Conservation (phyloP, 2,888 invertebrate genomes). For the Sepiola atlantica region DNA sequence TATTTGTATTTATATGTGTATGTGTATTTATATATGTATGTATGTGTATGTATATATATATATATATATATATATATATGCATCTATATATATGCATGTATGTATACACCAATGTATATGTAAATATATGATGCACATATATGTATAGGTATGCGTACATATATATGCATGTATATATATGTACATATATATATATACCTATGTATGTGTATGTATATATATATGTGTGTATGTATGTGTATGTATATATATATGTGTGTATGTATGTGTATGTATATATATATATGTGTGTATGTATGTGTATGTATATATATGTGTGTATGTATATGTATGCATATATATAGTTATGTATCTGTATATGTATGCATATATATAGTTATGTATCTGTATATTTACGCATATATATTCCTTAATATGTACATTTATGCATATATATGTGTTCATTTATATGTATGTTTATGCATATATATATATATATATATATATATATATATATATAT, state of each 20-base stretch:
- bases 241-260: not conserved
- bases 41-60: slow-evolving; percentile 16
- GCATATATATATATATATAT: too few relatives aligned
- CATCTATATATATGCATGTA: not conserved
- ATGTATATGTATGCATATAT: too few relatives aligned
- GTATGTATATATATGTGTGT: too few relatives aligned
- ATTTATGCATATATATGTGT: too few relatives aligned
- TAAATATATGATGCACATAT: not conserved
- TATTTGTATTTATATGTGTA: not conserved
- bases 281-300: not conserved
- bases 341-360: too few relatives aligned
- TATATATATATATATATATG: not conserved
- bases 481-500: too few relatives aligned
- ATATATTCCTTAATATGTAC: too few relatives aligned
- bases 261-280: slow-evolving; percentile 8
- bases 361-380: too few relatives aligned
- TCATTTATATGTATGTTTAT: too few relatives aligned
- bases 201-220: not conserved
- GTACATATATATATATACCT: not conserved
- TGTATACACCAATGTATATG: too few relatives aligned
- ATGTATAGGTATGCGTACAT: slow-evolving; percentile 33
- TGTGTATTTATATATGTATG: not conserved
- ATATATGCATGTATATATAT: slow-evolving; percentile 15
- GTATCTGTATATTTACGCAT: too few relatives aligned
- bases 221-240: not conserved